These are phyloP conservation scores for Sphyrna mokarran DNA, from an alignment of 2,113 vertebrate genomes.

Conservation along the genomic window DNA sequence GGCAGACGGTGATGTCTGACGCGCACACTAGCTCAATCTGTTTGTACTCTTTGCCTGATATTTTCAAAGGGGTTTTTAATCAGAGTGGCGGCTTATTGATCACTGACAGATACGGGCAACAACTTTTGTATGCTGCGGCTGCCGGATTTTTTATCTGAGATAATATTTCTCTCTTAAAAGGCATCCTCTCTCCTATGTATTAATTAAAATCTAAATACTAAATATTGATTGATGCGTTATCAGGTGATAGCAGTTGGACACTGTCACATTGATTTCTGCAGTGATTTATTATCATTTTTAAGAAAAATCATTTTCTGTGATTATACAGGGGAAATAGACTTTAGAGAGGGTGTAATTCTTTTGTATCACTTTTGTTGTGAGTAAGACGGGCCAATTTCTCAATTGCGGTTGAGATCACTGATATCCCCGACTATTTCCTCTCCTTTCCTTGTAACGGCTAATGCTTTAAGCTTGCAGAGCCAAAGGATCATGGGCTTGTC, in stretches of 20 bases:
- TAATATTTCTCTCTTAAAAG: conserved; percentile 93
- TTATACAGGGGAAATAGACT: conserved; percentile 93
- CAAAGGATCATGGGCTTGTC: conserved; percentile 70
- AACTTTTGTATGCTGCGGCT: conserved; percentile 71
- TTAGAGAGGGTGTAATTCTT: conserved; percentile 87
- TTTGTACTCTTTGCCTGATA: conserved; percentile 56
- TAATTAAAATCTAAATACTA: conserved; percentile 99
- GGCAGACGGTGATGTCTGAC: conserved; percentile 38
- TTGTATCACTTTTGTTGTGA: conserved; percentile 74
- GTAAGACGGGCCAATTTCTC: conserved; percentile 72
- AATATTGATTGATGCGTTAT: conserved; percentile 99
- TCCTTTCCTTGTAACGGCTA: conserved; percentile 52
- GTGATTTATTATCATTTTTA: conserved; percentile 99
- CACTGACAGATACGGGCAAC: conserved; percentile 86
- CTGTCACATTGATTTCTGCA: conserved; percentile 85
- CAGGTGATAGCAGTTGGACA: conserved; percentile 88
- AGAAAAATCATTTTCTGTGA: conserved; percentile 99
- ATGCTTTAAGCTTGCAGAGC: conserved; percentile 67
- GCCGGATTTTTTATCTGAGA: conserved; percentile 79
- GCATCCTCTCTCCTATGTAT: conserved; percentile 74
- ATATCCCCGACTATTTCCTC: conserved; percentile 64
- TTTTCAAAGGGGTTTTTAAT: conserved; percentile 76
- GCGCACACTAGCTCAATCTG: conserved; percentile 45
- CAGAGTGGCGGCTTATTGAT: conserved; percentile 71
- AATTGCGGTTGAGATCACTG: conserved; percentile 68